Conservation (phyloP, 2,888 invertebrate genomes). For the Rosalia funebris region DNA sequence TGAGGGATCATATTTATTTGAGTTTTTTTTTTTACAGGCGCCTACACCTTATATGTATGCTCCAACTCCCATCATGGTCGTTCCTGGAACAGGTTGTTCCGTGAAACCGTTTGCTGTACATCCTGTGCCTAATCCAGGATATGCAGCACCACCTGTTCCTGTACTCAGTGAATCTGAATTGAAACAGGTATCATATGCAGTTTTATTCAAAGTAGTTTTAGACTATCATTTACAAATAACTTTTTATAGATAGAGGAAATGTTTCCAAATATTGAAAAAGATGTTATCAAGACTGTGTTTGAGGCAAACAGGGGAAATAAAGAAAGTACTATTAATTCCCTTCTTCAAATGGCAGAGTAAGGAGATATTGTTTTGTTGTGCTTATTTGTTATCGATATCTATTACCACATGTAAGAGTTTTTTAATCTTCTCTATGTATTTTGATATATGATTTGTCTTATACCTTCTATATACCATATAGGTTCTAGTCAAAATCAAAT, state of each 20-base stretch:
- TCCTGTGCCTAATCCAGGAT: constrained; percentile 57
- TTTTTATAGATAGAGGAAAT: constrained; percentile 86
- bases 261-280: constrained; percentile 95
- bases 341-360: constrained; percentile 87
- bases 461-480: no score
- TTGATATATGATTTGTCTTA: no score
- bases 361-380: background rate
- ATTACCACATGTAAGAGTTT: no score
- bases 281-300: constrained; percentile 89
- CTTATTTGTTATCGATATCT: no score
- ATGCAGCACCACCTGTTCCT: constrained; percentile 49
- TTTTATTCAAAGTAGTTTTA: background rate
- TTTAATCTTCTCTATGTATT: no score
- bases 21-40: constrained; percentile 34
- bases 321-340: constrained; percentile 88
- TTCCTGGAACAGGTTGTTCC: constrained; percentile 67
- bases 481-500: no score
- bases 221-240: constrained; percentile 7
- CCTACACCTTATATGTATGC: constrained; percentile 60
- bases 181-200: constrained; percentile 67
- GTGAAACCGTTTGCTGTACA: constrained; percentile 65
- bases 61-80: constrained; percentile 77
- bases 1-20: no score
- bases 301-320: constrained; percentile 91
- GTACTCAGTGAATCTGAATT: constrained; percentile 71